Percentiles rank a stretch among this genome's conserved stretches.
These are phyloP conservation scores for Mesorhabditis belari DNA, from an alignment of 2,888 invertebrate genomes.

Conservation along the genomic window DNA sequence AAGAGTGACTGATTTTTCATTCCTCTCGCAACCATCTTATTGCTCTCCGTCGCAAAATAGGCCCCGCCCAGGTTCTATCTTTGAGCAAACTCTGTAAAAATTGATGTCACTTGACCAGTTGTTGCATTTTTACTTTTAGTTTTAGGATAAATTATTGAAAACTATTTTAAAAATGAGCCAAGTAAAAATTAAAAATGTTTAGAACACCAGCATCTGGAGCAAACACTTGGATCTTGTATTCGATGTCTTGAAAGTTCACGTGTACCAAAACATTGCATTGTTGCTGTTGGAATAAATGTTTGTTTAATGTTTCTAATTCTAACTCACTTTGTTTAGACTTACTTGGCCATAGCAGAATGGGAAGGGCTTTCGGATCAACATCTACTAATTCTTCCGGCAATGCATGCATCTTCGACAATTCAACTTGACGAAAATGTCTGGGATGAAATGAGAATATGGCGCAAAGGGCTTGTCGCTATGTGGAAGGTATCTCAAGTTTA, in stretches of 20 bases:
- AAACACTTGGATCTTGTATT: conserved; percentile 71
- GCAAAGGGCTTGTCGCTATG: conserved; percentile 72
- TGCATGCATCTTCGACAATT: conserved; percentile 73
- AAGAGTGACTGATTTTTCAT: too few species aligned
- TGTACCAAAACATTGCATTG: conserved; percentile 76
- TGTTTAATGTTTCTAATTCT: background rate
- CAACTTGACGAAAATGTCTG: conserved; percentile 88
- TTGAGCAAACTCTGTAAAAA: conserved; percentile 75
- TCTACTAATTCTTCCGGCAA: conserved; percentile 73
- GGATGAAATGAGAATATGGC: conserved; percentile 75
- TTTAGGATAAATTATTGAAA: too few species aligned
- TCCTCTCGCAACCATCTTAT: too few species aligned
- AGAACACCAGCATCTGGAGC: conserved; percentile 68
- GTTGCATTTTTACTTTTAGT: conserved; percentile 70
- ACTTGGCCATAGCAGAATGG: conserved; percentile 73
- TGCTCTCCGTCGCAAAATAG: too few species aligned
- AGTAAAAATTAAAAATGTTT: too few species aligned
- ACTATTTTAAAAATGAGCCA: too few species aligned
- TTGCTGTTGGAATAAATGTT: conserved; percentile 70
- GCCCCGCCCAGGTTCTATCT: too few species aligned
- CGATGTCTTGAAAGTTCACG: conserved; percentile 75
- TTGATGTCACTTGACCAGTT: conserved; percentile 83
- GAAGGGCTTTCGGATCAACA: conserved; percentile 78
- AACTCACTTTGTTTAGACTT: conserved; percentile 59
- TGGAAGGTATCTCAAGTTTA: conserved; percentile 61